Evolutionary conservation across 2,888 invertebrate species (phyloP).

Genomic region (Lasiommata megera): DNA sequence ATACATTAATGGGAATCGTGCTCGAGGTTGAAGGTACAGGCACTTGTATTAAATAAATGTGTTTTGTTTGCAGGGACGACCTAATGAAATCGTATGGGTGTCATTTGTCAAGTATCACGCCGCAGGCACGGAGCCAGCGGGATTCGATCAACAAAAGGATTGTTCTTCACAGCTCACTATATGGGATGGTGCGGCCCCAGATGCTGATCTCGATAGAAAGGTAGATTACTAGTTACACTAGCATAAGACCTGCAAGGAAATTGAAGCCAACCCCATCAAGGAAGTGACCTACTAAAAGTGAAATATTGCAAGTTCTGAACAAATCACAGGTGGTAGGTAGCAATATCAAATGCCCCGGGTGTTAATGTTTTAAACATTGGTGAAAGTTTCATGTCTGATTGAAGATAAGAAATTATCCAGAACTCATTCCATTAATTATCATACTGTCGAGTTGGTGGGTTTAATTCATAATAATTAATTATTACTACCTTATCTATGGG

Average conservation of each 20-base stretch:
- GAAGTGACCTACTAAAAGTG: no score
- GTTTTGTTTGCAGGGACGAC: slow-evolving; percentile 78
- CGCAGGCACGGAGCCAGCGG: slow-evolving; percentile 83
- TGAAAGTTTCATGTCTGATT: no score
- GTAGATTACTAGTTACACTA: slow-evolving; percentile 38
- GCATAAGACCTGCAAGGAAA: no score
- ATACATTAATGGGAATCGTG: no score
- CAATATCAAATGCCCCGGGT: no score
- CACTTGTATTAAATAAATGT: slow-evolving; percentile 1
- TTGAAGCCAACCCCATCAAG: no score
- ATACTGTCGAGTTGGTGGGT: neutral
- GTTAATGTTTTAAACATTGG: no score
- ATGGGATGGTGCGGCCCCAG: slow-evolving; percentile 87
- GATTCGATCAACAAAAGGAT: slow-evolving; percentile 85
- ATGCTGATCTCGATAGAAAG: slow-evolving; percentile 73
- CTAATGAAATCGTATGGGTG: slow-evolving; percentile 90
- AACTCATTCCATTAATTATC: no score
- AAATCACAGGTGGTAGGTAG: no score
- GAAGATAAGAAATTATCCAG: no score
- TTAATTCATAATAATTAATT: neutral
- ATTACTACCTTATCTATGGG: neutral
- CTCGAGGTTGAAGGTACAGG: no score
- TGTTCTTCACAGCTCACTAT: slow-evolving; percentile 88
- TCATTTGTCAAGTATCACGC: slow-evolving; percentile 92
- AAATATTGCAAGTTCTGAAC: neutral